A percentile compares a stretch with the other conserved stretches of the same genome.
Evolutionary conservation across 2,888 invertebrate genomes (phyloP).

Genomic region (Schizotus pectinicornis): DNA sequence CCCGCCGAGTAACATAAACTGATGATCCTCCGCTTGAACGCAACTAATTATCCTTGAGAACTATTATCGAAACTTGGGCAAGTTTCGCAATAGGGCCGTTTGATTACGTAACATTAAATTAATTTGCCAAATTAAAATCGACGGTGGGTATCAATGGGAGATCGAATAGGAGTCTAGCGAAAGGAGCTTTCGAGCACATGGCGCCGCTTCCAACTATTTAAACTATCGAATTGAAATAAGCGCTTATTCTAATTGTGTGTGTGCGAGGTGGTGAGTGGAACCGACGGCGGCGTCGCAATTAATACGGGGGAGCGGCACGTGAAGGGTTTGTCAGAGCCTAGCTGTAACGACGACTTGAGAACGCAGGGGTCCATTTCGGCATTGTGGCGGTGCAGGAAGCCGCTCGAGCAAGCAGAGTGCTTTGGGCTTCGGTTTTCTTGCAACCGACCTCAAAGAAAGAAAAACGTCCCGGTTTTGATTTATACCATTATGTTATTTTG

Average conservation of each 20-base stretch:
- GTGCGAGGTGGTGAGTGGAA: not conserved
- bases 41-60: constrained; percentile 1
- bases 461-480: constrained; percentile 39
- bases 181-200: not conserved
- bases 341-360: constrained; percentile 1
- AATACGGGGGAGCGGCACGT: not conserved
- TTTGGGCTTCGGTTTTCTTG: constrained; percentile 30
- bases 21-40: constrained; percentile 1
- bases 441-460: constrained; percentile 34
- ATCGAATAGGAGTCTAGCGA: not conserved
- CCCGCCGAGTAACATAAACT: not conserved
- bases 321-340: constrained; percentile 2
- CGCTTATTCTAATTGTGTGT: not conserved
- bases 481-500: constrained; percentile 41
- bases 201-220: not conserved
- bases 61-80: constrained; percentile 5
- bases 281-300: not conserved
- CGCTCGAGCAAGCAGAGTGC: constrained; percentile 31
- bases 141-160: constrained; percentile 1
- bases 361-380: constrained; percentile 10
- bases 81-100: constrained; percentile 1
- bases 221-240: constrained; percentile 4
- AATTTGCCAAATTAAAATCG: constrained; percentile 13
- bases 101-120: constrained; percentile 11
- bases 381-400: constrained; percentile 2